These are phyloP conservation scores for Thamnaconus septentrionalis DNA, from an alignment of 2,113 vertebrate species.

Conservation along the genomic window DNA sequence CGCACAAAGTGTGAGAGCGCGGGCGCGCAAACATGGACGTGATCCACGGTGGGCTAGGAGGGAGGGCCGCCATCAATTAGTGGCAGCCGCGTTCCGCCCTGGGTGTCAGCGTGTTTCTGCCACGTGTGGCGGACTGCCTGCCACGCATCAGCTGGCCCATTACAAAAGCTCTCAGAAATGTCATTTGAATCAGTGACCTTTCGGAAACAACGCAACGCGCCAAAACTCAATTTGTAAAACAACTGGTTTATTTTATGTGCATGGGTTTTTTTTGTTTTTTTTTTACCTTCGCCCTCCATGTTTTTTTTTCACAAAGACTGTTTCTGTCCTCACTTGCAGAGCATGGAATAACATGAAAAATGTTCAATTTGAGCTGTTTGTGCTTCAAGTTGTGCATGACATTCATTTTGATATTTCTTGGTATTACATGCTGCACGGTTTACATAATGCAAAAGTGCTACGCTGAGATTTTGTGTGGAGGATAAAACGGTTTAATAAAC, in stretches of 20 bases:
- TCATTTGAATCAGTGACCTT: conserved; percentile 69
- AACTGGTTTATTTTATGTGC: background rate
- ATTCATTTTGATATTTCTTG: too few species aligned
- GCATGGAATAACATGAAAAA: too few species aligned
- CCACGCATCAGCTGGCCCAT: conserved; percentile 47
- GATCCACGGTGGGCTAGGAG: too few species aligned
- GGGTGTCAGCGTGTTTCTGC: conserved; percentile 33
- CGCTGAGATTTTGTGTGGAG: too few species aligned
- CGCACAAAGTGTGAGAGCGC: too few species aligned
- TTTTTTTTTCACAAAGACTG: background rate
- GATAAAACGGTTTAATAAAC: too few species aligned
- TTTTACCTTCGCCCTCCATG: background rate
- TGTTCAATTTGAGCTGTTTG: too few species aligned
- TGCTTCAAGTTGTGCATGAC: too few species aligned
- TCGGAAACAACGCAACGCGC: conserved; percentile 34
- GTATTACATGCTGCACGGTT: too few species aligned
- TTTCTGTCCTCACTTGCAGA: conserved; percentile 2
- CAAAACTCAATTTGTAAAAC: conserved; percentile 8
- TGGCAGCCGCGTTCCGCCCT: background rate
- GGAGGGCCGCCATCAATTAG: conserved; percentile 41
- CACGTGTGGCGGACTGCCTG: conserved; percentile 6
- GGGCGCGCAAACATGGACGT: too few species aligned
- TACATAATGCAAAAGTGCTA: too few species aligned
- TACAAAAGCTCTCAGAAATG: conserved; percentile 63
- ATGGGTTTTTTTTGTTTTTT: background rate